These are phyloP conservation scores for Pipistrellus nathusii DNA, from an alignment of 2,797 vertebrate genomes.

Conservation along the genomic window DNA sequence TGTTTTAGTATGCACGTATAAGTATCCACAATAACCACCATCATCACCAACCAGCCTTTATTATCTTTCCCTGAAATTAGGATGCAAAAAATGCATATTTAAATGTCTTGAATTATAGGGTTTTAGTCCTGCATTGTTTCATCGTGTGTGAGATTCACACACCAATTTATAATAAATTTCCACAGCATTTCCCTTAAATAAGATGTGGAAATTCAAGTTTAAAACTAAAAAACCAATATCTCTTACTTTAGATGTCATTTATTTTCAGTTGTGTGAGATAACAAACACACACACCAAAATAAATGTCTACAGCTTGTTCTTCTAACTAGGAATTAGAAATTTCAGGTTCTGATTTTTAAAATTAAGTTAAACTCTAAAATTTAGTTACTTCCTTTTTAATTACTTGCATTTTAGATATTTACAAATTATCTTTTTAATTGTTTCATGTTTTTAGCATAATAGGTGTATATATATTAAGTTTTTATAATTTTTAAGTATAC, in stretches of 20 bases:
- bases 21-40: not conserved
- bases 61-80: not conserved
- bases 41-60: not conserved
- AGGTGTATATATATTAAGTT: not conserved
- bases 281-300: conserved; percentile 22
- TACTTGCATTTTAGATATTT: conserved; percentile 32
- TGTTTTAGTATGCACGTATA: not conserved
- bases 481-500: conserved; percentile 49
- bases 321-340: conserved; percentile 44
- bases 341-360: conserved; percentile 33
- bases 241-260: not conserved
- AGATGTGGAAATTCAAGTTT: conserved; percentile 20
- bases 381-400: conserved; percentile 52
- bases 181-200: conserved; percentile 38
- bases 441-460: conserved; percentile 3
- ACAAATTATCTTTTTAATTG: conserved; percentile 13
- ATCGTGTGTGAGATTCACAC: not conserved
- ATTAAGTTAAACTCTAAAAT: conserved; percentile 37
- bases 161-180: not conserved
- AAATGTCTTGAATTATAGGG: not conserved
- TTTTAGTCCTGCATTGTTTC: not conserved
- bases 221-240: not conserved
- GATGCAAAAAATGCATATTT: not conserved
- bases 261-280: conserved; percentile 42
- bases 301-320: not conserved